Evolutionary conservation across 23 tunicate genomes (phyloP), one percentile per base, ranked within the genome.

Genomic region (Corella eumyota): DNA sequence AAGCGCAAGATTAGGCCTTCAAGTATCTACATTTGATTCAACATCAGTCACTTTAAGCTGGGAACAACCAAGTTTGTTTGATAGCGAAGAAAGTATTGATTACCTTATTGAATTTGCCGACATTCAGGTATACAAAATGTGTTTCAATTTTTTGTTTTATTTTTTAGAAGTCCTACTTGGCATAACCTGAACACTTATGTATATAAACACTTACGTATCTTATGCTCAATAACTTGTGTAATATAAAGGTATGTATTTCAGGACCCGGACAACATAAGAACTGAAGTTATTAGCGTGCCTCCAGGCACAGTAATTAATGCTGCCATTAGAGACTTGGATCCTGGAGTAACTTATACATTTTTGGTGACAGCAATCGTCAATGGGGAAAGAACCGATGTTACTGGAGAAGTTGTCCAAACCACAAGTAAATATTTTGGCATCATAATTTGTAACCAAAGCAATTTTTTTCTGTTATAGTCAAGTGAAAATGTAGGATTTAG

Each of bases 311-410:
- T 51, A 15, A 64, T 76, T 11, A 34, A 45, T 24, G 78, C 51
- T 15, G 45, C 28, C 56, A 58, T 85, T 21, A 58, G 60, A 32
- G 48, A 52, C 1, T 69, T 85, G 2, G 54, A 51, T 21, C 76
- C 84, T 7, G 95, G 95, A 19, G 69, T 73, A 6, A 69, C 73
- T 25, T 85, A 85, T 57, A 50, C 38, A 30, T 76, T 85, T 57
- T 24, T 13, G 23, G 84, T 85, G 3, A 61, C 19, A 56, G 66
- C 79, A 20, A 45, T 58, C 7, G 5, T 49, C 6, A 48, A 66
- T 19, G 90, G 69, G 5, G 53, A 53, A 24, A 55, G 24, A 58
- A 49, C 70, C 31, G 74, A 44, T 32, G n/a, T 46, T 27, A 48
- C 45, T 1, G 68, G 70, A 4, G 60, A 67, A 45, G 55, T 70